A percentile compares a stretch with the other conserved stretches of the same genome.
Evolutionary conservation across 2,888 invertebrate species (phyloP).

Genomic region (Entomobrya proxima): DNA sequence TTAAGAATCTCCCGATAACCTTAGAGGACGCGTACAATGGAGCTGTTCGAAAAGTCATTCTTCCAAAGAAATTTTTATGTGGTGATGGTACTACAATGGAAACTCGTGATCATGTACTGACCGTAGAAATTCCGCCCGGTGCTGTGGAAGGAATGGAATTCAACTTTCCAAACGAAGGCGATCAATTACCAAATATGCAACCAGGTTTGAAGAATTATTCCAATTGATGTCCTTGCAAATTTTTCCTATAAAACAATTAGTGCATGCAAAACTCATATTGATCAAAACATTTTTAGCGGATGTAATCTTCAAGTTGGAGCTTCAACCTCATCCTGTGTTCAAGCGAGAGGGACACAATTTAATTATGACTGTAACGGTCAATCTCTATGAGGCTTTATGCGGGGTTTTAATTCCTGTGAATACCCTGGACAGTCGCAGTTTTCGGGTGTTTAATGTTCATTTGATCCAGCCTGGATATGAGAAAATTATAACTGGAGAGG

Average conservation of each 20-base stretch:
- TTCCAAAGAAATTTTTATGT: slow-evolving; percentile 79
- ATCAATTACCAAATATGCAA: slow-evolving; percentile 85
- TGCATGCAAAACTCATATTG: too few relatives aligned
- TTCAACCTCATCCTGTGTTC: slow-evolving; percentile 80
- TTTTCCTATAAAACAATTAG: too few relatives aligned
- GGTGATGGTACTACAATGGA: slow-evolving; percentile 82
- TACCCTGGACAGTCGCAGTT: slow-evolving; percentile 84
- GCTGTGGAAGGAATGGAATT: slow-evolving; percentile 85
- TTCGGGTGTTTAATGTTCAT: slow-evolving; percentile 81
- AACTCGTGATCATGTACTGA: slow-evolving; percentile 84
- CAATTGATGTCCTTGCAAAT: background rate
- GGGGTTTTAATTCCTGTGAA: slow-evolving; percentile 83
- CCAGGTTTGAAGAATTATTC: slow-evolving; percentile 78
- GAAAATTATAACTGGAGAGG: slow-evolving; percentile 85
- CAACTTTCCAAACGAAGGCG: slow-evolving; percentile 87
- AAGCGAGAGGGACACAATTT: slow-evolving; percentile 84
- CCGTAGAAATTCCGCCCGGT: slow-evolving; percentile 86
- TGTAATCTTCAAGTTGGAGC: slow-evolving; percentile 73
- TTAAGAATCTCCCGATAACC: slow-evolving; percentile 81
- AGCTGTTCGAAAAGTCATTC: slow-evolving; percentile 74
- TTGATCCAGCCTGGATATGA: slow-evolving; percentile 81
- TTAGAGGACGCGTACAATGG: slow-evolving; percentile 80
- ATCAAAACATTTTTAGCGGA: background rate
- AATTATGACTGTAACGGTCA: slow-evolving; percentile 81
- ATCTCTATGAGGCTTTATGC: slow-evolving; percentile 84